Base-by-base conservation (phyloP, 2,888 invertebrate species). In the Melinaea marsaeus region DNA sequence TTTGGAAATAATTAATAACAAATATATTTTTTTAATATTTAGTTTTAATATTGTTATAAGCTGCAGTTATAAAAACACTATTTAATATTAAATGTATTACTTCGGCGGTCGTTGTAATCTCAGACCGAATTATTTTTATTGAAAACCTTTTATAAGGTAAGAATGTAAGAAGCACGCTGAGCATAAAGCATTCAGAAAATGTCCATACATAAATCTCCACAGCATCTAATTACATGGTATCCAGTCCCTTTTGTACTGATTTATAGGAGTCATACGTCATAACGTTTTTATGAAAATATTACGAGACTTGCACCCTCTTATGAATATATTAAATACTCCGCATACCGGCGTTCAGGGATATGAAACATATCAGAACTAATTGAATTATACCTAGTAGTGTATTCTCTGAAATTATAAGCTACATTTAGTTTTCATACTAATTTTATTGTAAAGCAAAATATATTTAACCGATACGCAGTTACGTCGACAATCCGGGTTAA, bases 251-350 rank as follows among this genome's bases (percentile, higher is more conserved):
- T 63, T 83, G 78, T 71, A 79, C 72, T 84, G 83, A 86, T 86
- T 88, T 87, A 87, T 86, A 83, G 84, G 83, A 77, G 86, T 79
- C 83, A 85, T 89, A 82, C 80, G 81, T 89, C 88, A 88, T 83
- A 76, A 81, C 78, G 82, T 85, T 87, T 82, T 86, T 86, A 84
- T 84, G 80, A 84, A 85, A 83, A 85, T 51, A 51, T 51, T 32
- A 51, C 32, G n/a, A 51, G 51, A 2, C 32, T 51, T 51, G 22
- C 51, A 51, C 32, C 51, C 51, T 51, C 22, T 87, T 85, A 84
- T 84, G 80, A 84, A 85, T 83, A 85, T 81, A 81, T 77, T 75
- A 79, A 76, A 68, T 68, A 60, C 69, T 73, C 76, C 72, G 75
- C 75, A 73, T n/a, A n/a, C n/a, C n/a, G n/a, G n/a, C n/a, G n/a